Base-by-base conservation (phyloP, 2,888 invertebrate genomes). In the Aradus depressus region DNA sequence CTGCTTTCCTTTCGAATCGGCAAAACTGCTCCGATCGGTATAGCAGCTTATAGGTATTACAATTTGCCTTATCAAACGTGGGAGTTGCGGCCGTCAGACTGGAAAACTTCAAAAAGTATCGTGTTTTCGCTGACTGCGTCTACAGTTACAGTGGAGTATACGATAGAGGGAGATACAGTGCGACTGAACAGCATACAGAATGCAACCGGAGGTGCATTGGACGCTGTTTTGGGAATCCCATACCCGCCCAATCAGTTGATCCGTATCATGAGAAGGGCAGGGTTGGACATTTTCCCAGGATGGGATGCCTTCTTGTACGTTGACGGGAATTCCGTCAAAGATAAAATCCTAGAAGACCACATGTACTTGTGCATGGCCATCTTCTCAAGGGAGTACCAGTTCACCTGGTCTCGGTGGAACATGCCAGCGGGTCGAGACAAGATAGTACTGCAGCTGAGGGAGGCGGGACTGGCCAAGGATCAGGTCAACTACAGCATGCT, bases 11-110 rank as follows among this genome's bases (percentile, higher is more conserved):
- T 55, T 26, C 32, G 51, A 28, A 50, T 52, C 3, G 54, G 54
- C 1, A 52, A 49, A 12, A 42, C 51, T 74, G 78, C 77, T 64
- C 77, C 78, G 1, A 80, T 83, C 54, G 88, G 82, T 0, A 74
- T 90, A 54, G 87, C 84, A 0, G 72, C 79, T 0, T 75, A 80
- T 52, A 75, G 79, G 45, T 88, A 84, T 66, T 75, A 80, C 51
- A 89, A 89, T 65, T 70, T 89, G 62, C 90, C 90, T 0, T 89
- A 79, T 64, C 90, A 90, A 66, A 81, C 81, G 0, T 90, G 89
- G 86, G 89, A 90, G 60, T 62, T 89, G 5, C 79, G 77, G 58
- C 87, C 88, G 0, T 77, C 80, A 62, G 58, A 56, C 52, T 54
- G 53, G 51, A 50, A 54, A 3, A 45, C 41, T 1, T 44, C 47